phyloP scores from a whole-genome alignment of 2,888 invertebrate species.

The Ormyrus labotus region DNA sequence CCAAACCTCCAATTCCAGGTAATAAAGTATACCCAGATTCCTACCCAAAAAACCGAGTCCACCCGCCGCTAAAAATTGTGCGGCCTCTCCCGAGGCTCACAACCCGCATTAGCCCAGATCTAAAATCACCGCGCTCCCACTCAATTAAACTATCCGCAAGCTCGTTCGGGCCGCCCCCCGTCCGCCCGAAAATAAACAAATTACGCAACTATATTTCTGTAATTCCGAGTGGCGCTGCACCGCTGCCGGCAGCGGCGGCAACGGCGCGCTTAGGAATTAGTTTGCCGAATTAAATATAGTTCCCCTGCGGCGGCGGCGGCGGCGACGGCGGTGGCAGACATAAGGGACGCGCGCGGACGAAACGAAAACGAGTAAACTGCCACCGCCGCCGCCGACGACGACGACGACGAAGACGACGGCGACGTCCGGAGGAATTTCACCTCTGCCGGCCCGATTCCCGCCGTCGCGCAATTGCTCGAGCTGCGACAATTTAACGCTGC shows the following conservation, averaged over 20 bases:
- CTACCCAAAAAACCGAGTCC: too few species aligned
- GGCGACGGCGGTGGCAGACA: constrained; percentile 48
- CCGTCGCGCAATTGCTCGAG: constrained; percentile 64
- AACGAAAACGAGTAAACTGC: constrained; percentile 56
- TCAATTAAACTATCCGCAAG: too few species aligned
- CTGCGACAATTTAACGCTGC: constrained; percentile 68
- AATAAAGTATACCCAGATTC: too few species aligned
- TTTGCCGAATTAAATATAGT: constrained; percentile 55
- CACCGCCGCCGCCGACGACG: not conserved
- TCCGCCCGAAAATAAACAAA: constrained; percentile 25
- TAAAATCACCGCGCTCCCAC: too few species aligned
- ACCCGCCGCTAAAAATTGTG: too few species aligned
- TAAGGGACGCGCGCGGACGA: constrained; percentile 52
- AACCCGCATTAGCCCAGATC: too few species aligned
- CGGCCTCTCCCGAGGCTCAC: too few species aligned
- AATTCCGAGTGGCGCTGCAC: not conserved
- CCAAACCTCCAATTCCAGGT: too few species aligned
- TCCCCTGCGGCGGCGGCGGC: constrained; percentile 13
- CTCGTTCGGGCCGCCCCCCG: too few species aligned
- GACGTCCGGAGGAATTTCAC: constrained; percentile 61
- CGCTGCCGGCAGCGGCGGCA: not conserved
- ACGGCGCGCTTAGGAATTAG: constrained; percentile 46
- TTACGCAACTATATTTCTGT: constrained; percentile 38
- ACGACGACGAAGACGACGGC: too few species aligned
- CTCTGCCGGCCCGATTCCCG: constrained; percentile 65